Evolutionary conservation across 2,888 invertebrate genomes (phyloP).

Genomic region (Norana najaformis): DNA sequence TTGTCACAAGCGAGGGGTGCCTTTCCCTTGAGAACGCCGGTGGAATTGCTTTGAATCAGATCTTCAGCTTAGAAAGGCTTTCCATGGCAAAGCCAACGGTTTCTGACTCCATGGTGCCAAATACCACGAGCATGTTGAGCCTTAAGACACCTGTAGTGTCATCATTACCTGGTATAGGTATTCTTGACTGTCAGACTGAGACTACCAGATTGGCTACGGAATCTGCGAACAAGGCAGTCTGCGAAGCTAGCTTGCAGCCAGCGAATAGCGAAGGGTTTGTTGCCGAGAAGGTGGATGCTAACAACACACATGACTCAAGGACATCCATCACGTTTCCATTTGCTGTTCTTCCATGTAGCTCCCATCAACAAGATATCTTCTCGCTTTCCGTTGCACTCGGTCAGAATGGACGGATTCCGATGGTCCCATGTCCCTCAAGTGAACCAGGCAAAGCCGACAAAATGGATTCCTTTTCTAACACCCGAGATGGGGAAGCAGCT

Average conservation of each 20-base stretch:
- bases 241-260: neutral
- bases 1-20: slow-evolving; percentile 16
- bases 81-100: neutral
- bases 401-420: neutral
- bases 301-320: neutral
- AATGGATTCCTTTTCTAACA: slow-evolving; percentile 1
- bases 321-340: neutral
- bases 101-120: neutral
- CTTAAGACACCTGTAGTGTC: neutral
- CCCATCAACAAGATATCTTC: neutral
- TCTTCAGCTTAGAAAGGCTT: neutral
- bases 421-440: neutral
- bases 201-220: neutral
- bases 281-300: neutral
- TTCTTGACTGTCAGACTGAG: slow-evolving; percentile 3
- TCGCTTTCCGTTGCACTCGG: neutral
- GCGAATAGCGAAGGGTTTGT: neutral
- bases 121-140: neutral
- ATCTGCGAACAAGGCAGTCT: neutral
- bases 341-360: neutral
- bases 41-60: neutral
- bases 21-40: slow-evolving; percentile 10
- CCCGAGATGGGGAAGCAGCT: neutral
- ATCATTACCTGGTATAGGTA: neutral
- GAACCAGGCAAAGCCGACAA: neutral